A percentile compares a stretch with the other conserved stretches of the same genome.
These are phyloP conservation scores for Rhinolophus sinicus DNA, from an alignment of 2,113 vertebrate species.

Conservation along the genomic window DNA sequence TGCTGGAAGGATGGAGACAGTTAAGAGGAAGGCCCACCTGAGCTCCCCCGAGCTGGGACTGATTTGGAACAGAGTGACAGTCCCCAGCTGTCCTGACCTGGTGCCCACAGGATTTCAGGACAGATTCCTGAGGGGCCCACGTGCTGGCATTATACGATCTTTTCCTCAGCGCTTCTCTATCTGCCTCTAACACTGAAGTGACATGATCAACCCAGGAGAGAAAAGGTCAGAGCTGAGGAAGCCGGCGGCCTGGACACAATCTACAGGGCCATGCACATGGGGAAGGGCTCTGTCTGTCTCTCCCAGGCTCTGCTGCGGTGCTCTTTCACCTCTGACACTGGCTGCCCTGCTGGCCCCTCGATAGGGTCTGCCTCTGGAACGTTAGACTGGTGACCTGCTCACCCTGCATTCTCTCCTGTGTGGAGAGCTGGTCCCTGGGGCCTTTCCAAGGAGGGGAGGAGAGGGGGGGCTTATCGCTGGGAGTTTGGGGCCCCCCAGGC, in stretches of 20 bases:
- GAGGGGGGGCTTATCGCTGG: not conserved
- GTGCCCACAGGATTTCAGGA: not conserved
- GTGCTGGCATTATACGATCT: not conserved
- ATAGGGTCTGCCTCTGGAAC: no score
- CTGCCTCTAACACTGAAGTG: not conserved
- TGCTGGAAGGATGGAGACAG: not conserved
- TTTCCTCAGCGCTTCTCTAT: not conserved
- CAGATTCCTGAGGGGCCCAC: not conserved
- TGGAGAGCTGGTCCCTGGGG: accelerated
- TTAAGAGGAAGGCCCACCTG: not conserved
- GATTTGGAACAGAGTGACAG: not conserved
- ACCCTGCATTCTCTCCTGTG: not conserved
- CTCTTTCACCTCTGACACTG: not conserved
- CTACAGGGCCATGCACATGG: accelerated
- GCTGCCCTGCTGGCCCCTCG: accelerated
- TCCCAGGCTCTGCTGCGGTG: not conserved
- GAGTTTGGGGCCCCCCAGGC: no score
- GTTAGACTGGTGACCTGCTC: not conserved
- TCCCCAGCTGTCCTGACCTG: not conserved
- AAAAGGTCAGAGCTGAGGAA: not conserved
- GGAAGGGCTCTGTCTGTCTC: not conserved
- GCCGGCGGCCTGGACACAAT: no score
- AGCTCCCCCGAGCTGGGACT: not conserved
- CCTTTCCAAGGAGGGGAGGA: not conserved
- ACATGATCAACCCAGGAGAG: no score